Evolutionary conservation across 2,888 invertebrate species (phyloP).

Genomic region (Hydrotaea cyrtoneurina): DNA sequence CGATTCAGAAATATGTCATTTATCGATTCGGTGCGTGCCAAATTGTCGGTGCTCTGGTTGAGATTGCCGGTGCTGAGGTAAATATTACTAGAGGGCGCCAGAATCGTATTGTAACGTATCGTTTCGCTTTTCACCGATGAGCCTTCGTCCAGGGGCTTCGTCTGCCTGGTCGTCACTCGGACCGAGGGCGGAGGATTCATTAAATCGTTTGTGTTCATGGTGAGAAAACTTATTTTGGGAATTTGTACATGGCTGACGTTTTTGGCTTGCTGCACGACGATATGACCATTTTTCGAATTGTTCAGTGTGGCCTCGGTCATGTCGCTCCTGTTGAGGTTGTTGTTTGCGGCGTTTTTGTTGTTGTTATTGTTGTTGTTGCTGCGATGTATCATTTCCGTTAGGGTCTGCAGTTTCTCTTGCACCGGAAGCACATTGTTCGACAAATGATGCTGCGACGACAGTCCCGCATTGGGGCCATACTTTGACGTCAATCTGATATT

Average conservation of each 20-base stretch:
- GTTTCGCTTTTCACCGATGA: conserved; percentile 70
- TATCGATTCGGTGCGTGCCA: conserved; percentile 74
- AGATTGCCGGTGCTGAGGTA: conserved; percentile 69
- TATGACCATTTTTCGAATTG: conserved; percentile 60
- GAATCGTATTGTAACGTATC: conserved; percentile 70
- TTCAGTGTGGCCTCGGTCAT: conserved; percentile 65
- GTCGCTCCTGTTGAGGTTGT: conserved; percentile 49
- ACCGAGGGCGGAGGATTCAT: conserved; percentile 33
- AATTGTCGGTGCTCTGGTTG: conserved; percentile 68
- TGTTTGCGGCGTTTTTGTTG: conserved; percentile 60
- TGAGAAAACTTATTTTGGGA: conserved; percentile 74
- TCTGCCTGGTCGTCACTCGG: conserved; percentile 22
- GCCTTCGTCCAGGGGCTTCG: conserved; percentile 63
- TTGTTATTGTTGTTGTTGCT: conserved; percentile 71
- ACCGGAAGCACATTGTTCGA: conserved; percentile 78
- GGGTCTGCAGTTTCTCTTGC: conserved; percentile 76
- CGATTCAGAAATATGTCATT: conserved; percentile 79
- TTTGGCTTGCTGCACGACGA: conserved; percentile 61
- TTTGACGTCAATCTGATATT: conserved; percentile 75
- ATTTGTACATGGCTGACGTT: conserved; percentile 71
- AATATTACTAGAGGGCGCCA: conserved; percentile 70
- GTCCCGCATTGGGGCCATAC: conserved; percentile 68
- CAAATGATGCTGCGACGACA: conserved; percentile 70
- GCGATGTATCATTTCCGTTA: conserved; percentile 75
- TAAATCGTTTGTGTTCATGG: conserved; percentile 70